A percentile compares a stretch with the other conserved stretches of the same genome.
phyloP scores from a whole-genome alignment of 1,140 invertebrate species.

The Tetramorium alpestre region DNA sequence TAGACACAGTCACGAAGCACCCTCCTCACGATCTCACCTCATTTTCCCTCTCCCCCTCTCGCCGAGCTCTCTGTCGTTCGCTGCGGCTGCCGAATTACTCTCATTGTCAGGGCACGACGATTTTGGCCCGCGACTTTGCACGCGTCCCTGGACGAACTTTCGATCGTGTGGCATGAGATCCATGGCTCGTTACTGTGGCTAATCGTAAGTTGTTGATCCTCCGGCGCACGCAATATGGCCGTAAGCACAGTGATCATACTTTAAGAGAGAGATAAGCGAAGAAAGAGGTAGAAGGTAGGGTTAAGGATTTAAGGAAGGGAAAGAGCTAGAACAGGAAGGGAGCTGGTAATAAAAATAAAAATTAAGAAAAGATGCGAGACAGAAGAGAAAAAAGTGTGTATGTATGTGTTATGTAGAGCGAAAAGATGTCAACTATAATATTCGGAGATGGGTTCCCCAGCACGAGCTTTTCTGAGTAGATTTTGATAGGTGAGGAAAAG shows the following conservation, averaged over 20 bases:
- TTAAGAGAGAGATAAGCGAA: constrained; percentile 33
- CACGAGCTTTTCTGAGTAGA: neutral
- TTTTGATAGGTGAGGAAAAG: neutral
- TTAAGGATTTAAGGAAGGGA: no score
- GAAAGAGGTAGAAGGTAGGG: neutral
- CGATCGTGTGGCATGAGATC: constrained; percentile 33
- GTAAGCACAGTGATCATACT: constrained; percentile 50
- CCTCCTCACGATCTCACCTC: neutral
- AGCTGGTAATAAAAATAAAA: neutral
- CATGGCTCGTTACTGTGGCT: constrained; percentile 49
- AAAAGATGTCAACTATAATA: constrained; percentile 13
- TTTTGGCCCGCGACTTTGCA: neutral
- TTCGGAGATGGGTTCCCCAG: neutral
- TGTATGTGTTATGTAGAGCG: neutral
- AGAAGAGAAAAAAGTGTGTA: neutral
- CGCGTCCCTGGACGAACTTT: neutral
- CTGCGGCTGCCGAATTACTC: neutral
- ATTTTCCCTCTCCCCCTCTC: no score
- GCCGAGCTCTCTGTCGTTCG: neutral
- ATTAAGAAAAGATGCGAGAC: neutral
- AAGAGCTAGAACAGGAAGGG: neutral
- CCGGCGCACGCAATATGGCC: constrained; percentile 50
- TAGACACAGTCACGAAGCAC: constrained; percentile 19
- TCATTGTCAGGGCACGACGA: neutral
- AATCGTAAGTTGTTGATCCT: constrained; percentile 47